phyloP scores from a whole-genome alignment of 2,113 vertebrate species.

The Varanus komodoensis region DNA sequence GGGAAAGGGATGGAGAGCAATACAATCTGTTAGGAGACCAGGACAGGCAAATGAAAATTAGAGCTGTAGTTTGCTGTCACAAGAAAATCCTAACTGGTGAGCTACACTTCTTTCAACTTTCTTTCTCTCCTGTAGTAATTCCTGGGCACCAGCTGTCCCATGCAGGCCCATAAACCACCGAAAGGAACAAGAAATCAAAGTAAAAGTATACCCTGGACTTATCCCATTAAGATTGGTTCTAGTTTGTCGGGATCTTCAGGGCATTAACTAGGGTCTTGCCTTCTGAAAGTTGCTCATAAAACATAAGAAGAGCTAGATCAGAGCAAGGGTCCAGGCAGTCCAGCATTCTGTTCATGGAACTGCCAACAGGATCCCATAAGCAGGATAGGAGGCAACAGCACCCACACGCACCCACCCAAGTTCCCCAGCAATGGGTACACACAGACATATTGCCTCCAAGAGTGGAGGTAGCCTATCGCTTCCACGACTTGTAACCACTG shows the following conservation, averaged over 20 bases:
- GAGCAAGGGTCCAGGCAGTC: too few species aligned
- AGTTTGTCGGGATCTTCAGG: not conserved
- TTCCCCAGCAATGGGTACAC: too few species aligned
- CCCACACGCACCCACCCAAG: too few species aligned
- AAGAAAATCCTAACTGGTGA: conserved; percentile 56
- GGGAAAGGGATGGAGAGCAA: conserved; percentile 42
- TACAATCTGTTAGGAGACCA: conserved; percentile 61
- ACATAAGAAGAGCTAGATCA: too few species aligned
- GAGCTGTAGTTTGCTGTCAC: conserved; percentile 58
- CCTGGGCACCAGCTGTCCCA: not conserved
- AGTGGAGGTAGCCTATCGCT: too few species aligned
- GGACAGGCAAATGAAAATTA: conserved; percentile 70
- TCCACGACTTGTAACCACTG: too few species aligned
- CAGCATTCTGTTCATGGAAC: too few species aligned
- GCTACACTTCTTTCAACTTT: conserved; percentile 18
- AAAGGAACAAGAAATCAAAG: not conserved
- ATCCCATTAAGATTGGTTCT: not conserved
- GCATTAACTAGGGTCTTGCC: not conserved
- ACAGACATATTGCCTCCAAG: too few species aligned
- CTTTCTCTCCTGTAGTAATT: conserved; percentile 52
- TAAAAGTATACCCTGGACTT: not conserved
- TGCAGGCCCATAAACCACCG: not conserved
- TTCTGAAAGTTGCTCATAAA: not conserved
- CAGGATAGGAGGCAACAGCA: too few species aligned
- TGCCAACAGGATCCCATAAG: too few species aligned